Conservation (phyloP, 2,888 invertebrate species). For the Nomada fucata region DNA sequence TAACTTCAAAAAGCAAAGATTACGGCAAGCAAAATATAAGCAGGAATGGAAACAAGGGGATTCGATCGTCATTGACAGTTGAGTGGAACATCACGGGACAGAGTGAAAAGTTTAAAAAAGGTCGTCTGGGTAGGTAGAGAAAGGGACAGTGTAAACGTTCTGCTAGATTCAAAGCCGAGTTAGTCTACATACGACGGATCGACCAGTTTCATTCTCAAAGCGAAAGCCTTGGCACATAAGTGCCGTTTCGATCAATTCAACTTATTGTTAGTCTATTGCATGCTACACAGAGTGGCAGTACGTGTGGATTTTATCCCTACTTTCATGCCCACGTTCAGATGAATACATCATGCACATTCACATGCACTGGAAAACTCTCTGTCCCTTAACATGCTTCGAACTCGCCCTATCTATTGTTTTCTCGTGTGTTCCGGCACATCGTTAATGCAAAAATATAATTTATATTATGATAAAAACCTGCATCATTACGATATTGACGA, state of each 20-base stretch:
- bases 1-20: no score
- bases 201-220: conserved; percentile 63
- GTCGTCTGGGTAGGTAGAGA: conserved; percentile 21
- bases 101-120: conserved; percentile 27
- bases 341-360: conserved; percentile 1
- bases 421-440: background rate
- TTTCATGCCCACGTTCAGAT: background rate
- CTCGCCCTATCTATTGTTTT: background rate
- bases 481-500: background rate
- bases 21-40: conserved; percentile 9
- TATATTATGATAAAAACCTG: background rate
- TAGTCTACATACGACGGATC: conserved; percentile 59
- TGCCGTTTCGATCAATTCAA: conserved; percentile 66
- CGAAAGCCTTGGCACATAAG: conserved; percentile 55
- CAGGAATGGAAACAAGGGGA: no score
- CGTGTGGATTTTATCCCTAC: conserved; percentile 44
- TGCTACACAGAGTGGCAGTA: conserved; percentile 46
- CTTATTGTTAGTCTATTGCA: conserved; percentile 41
- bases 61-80: conserved; percentile 34
- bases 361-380: conserved; percentile 10
- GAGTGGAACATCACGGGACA: background rate
- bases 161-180: conserved; percentile 54
- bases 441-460: background rate
- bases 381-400: conserved; percentile 26
- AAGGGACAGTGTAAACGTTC: conserved; percentile 45